Percentiles rank a stretch among this genome's conserved stretches.
phyloP scores from a whole-genome alignment of 2,113 vertebrate species.

The Phodopus roborovskii region DNA sequence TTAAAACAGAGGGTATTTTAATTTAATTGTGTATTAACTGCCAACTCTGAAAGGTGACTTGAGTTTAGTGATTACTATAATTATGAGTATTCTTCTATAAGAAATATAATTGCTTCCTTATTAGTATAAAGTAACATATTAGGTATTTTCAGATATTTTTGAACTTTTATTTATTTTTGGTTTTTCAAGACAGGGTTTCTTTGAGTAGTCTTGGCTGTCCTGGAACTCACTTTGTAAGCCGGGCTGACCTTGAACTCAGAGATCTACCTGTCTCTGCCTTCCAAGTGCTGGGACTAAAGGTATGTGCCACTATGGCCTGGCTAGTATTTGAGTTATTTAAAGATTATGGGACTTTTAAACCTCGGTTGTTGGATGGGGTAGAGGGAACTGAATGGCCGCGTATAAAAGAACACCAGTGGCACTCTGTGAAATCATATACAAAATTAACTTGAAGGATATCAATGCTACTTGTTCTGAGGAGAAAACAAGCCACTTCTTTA shows the following conservation, averaged over 20 bases:
- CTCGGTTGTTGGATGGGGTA: background rate
- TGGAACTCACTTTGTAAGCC: background rate
- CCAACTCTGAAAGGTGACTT: background rate
- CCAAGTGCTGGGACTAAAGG: background rate
- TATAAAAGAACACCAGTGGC: background rate
- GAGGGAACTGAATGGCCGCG: too few relatives aligned
- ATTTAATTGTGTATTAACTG: background rate
- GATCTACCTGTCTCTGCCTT: background rate
- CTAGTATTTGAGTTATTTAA: background rate
- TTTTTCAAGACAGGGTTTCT: too few relatives aligned
- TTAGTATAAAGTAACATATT: background rate
- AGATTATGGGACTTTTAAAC: background rate
- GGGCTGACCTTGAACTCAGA: background rate
- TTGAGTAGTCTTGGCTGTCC: background rate
- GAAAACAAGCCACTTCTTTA: slow-evolving; percentile 46
- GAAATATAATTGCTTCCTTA: background rate
- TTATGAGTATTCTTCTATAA: background rate
- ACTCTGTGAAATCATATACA: background rate
- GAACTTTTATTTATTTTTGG: background rate
- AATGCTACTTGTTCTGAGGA: background rate
- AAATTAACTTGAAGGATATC: background rate
- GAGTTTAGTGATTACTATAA: background rate
- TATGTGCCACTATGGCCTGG: rapidly evolving
- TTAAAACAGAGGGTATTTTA: background rate
- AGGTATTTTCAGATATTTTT: too few relatives aligned